Percentiles rank a stretch among this genome's conserved stretches.
Evolutionary conservation across 1,140 invertebrate genomes (phyloP).

Genomic region (Hycleus cichorii): DNA sequence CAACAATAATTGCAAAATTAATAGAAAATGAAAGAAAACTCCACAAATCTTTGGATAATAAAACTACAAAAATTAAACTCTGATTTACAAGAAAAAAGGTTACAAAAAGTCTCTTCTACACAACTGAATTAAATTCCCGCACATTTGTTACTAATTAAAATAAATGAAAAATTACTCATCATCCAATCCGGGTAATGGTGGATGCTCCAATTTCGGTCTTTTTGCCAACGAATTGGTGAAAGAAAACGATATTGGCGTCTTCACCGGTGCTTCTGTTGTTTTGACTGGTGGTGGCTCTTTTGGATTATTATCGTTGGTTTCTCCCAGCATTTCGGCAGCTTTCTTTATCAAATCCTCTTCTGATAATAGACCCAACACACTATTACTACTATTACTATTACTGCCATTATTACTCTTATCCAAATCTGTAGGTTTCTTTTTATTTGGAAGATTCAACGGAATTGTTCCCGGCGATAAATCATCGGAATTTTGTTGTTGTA

Average conservation of each 20-base stretch:
- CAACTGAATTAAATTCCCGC: no score
- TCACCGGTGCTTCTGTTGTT: slow-evolving; percentile 2
- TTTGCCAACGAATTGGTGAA: background rate
- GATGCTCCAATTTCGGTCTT: background rate
- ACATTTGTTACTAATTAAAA: no score
- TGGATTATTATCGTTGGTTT: slow-evolving; percentile 27
- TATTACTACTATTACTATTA: slow-evolving; percentile 2
- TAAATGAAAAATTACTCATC: no score
- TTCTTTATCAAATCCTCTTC: slow-evolving; percentile 50
- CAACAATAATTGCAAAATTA: no score
- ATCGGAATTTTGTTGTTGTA: slow-evolving; percentile 2
- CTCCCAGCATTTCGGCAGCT: slow-evolving; percentile 49
- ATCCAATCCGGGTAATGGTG: background rate
- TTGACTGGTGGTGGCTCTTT: slow-evolving; percentile 1
- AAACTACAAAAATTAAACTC: no score
- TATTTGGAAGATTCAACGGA: slow-evolving; percentile 40
- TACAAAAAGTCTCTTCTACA: no score
- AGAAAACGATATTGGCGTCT: background rate
- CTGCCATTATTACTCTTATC: slow-evolving; percentile 19
- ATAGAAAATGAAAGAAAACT: no score
- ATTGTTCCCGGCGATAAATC: slow-evolving; percentile 26
- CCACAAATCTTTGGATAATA: no score
- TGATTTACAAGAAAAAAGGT: no score
- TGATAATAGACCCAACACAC: slow-evolving; percentile 46
- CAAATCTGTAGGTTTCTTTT: slow-evolving; percentile 15